These are phyloP conservation scores for Oreochromis spilurus DNA, from an alignment of 2,113 vertebrate genomes.

Conservation along the genomic window DNA sequence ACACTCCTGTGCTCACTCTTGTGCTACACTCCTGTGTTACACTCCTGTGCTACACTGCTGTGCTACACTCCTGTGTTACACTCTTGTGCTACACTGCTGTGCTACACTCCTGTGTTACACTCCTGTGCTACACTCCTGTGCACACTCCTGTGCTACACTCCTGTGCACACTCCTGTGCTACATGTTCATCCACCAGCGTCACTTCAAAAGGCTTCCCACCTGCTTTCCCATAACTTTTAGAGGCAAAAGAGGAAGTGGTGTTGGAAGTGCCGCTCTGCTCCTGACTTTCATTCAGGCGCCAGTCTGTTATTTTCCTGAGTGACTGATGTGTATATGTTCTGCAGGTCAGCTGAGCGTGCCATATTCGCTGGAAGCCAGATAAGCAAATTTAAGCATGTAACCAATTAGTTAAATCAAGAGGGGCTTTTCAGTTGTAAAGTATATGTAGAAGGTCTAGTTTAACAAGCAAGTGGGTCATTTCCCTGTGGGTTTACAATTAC, in stretches of 20 bases:
- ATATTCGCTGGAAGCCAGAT: not conserved
- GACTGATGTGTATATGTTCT: not conserved
- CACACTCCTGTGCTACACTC: too few species aligned
- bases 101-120: too few species aligned
- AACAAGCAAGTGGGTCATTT: conserved; percentile 45
- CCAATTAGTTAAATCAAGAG: conserved; percentile 7
- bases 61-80: too few species aligned
- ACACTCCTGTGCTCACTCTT: too few species aligned
- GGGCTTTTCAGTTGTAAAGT: conserved; percentile 19
- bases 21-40: too few species aligned
- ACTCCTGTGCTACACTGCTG: too few species aligned
- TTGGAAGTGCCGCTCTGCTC: not conserved
- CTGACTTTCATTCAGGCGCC: not conserved
- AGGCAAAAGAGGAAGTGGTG: not conserved
- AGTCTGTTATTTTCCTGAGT: not conserved
- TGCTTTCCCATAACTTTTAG: not conserved
- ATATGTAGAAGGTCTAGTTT: conserved; percentile 37
- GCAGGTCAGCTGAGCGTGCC: not conserved
- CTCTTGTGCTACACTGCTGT: too few species aligned
- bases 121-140: too few species aligned
- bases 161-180: not conserved
- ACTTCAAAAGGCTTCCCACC: conserved; percentile 38
- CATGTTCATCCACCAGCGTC: not conserved
- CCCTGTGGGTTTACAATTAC: conserved; percentile 49
- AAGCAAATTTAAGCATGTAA: conserved; percentile 11